These are phyloP conservation scores for Drosophila mimetica DNA, from an alignment of 2,888 invertebrate genomes.

Conservation along the genomic window DNA sequence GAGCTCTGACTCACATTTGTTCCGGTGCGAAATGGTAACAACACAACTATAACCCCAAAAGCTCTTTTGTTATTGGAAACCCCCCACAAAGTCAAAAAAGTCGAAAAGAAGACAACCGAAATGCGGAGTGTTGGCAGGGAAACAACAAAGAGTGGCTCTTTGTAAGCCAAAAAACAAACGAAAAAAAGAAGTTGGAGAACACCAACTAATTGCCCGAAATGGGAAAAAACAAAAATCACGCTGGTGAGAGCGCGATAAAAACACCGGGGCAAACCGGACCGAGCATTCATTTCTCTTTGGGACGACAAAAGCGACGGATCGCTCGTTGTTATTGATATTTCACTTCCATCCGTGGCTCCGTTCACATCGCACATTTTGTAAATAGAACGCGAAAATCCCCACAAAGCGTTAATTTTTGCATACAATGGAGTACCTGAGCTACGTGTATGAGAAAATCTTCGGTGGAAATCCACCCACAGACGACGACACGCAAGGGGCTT, in stretches of 20 bases:
- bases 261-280: slow-evolving; percentile 59
- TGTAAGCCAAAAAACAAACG: slow-evolving; percentile 2
- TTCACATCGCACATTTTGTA: slow-evolving; percentile 10
- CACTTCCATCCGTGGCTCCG: not conserved
- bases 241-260: slow-evolving; percentile 46
- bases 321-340: not conserved
- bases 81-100: slow-evolving; percentile 54
- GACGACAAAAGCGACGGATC: slow-evolving; percentile 55
- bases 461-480: slow-evolving; percentile 37
- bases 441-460: slow-evolving; percentile 66
- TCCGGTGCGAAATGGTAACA: slow-evolving; percentile 14
- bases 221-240: slow-evolving; percentile 23
- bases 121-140: slow-evolving; percentile 15
- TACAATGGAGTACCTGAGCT: slow-evolving; percentile 75
- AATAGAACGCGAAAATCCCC: slow-evolving; percentile 38
- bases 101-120: slow-evolving; percentile 22
- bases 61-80: slow-evolving; percentile 29
- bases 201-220: slow-evolving; percentile 46
- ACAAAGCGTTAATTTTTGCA: slow-evolving; percentile 38
- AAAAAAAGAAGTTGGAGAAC: slow-evolving; percentile 42
- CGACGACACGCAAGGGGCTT: slow-evolving; percentile 40
- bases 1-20: slow-evolving; percentile 20
- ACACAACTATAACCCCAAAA: slow-evolving; percentile 9
- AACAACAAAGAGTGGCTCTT: slow-evolving; percentile 6
- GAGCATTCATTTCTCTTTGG: slow-evolving; percentile 58